phyloP scores from a whole-genome alignment of 2,797 vertebrate genomes.

The Tokudaia tokunoshimensis region DNA sequence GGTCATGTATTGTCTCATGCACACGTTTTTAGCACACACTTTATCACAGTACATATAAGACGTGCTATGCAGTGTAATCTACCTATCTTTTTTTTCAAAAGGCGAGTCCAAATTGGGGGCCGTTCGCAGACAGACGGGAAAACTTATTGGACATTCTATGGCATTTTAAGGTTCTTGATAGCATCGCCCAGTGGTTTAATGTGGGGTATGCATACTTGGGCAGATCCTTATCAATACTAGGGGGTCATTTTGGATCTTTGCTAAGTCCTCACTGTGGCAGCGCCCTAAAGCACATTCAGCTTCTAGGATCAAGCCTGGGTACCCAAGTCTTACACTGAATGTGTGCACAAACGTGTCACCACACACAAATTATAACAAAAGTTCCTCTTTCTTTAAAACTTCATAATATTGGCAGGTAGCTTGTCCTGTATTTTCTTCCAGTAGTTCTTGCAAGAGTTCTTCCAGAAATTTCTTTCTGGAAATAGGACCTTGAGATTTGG shows the following conservation, averaged over 20 bases:
- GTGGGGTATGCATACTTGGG: neutral
- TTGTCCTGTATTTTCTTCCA: neutral
- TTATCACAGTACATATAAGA: neutral
- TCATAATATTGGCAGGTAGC: neutral
- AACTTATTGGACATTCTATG: neutral
- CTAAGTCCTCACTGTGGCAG: neutral
- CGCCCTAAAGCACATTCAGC: neutral
- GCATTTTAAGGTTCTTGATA: neutral
- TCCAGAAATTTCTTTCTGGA: neutral
- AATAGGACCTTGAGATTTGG: neutral
- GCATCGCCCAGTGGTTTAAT: neutral
- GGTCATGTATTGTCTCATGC: neutral
- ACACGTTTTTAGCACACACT: neutral
- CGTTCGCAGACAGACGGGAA: neutral
- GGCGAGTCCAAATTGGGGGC: neutral
- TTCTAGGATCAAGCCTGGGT: neutral
- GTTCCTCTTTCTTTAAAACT: neutral
- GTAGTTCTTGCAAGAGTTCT: neutral
- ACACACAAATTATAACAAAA: neutral
- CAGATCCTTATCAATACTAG: neutral
- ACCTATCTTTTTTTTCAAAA: neutral
- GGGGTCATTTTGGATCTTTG: neutral
- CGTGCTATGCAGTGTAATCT: neutral
- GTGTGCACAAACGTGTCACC: neutral
- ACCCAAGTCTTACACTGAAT: neutral